These are phyloP conservation scores for Oncopodura yosiiana DNA, from an alignment of 1,140 invertebrate genomes.

Conservation along the genomic window DNA sequence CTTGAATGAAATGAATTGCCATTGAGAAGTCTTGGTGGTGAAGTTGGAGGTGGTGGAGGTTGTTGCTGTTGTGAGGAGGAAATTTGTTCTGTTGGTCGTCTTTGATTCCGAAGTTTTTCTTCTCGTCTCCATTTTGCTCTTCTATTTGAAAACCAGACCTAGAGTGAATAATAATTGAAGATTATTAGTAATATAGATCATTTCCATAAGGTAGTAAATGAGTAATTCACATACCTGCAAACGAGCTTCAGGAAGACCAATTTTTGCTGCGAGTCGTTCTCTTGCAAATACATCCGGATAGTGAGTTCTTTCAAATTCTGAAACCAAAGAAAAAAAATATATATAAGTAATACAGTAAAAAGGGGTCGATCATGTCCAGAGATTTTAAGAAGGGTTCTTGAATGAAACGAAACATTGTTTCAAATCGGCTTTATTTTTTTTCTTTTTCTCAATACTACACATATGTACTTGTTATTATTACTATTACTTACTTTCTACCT, in stretches of 20 bases:
- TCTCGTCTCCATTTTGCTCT: conserved; percentile 96
- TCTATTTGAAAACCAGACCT: conserved; percentile 94
- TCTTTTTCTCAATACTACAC: too few species aligned
- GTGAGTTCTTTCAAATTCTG: conserved; percentile 81
- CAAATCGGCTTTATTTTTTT: too few species aligned
- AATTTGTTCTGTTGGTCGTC: conserved; percentile 45
- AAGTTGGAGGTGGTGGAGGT: conserved; percentile 39
- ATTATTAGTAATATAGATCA: conserved; percentile 41
- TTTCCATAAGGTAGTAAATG: conserved; percentile 50
- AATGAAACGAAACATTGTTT: too few species aligned
- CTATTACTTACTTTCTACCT: too few species aligned
- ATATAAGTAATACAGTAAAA: neutral
- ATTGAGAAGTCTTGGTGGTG: conserved; percentile 42
- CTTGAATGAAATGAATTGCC: conserved; percentile 48
- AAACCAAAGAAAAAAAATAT: conserved; percentile 21
- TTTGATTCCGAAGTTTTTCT: conserved; percentile 87
- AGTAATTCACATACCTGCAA: conserved; percentile 67
- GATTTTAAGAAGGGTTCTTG: too few species aligned
- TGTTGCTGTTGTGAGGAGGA: conserved; percentile 27
- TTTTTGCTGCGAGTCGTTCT: conserved; percentile 89
- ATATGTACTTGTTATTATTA: too few species aligned
- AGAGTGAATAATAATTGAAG: conserved; percentile 37
- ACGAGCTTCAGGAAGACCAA: conserved; percentile 90
- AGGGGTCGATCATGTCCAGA: neutral
- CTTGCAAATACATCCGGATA: conserved; percentile 93